Evolutionary conservation across 2,797 vertebrate genomes (phyloP).

Genomic region (Rhabdomys pumilio): DNA sequence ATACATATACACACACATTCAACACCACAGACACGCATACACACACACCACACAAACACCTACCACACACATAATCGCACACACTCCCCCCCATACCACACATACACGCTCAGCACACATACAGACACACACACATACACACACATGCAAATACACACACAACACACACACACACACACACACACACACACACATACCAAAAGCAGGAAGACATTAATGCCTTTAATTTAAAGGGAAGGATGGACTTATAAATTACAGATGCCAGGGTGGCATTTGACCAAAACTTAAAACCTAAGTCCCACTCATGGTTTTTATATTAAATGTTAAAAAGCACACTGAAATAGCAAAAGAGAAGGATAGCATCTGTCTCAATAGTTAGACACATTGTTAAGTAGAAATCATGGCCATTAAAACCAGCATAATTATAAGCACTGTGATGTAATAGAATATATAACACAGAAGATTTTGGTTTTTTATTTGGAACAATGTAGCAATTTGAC

Average conservation of each 20-base stretch:
- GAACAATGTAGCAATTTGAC: constrained; percentile 25
- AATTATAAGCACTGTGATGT: constrained; percentile 8
- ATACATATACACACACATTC: background rate
- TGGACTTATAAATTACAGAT: background rate
- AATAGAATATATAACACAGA: constrained; percentile 8
- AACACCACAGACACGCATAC: background rate
- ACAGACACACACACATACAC: background rate
- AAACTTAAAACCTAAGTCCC: background rate
- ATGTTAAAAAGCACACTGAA: constrained; percentile 45
- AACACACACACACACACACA: background rate
- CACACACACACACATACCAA: background rate
- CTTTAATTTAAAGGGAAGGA: background rate
- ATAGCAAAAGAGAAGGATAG: background rate
- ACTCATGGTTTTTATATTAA: constrained; percentile 13
- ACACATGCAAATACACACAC: background rate
- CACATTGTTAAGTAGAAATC: constrained; percentile 3
- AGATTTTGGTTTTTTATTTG: background rate
- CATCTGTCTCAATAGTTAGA: constrained; percentile 8
- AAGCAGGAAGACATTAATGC: background rate
- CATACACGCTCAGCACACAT: background rate
- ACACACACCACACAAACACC: background rate
- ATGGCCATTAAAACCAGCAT: constrained; percentile 43
- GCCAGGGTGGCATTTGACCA: constrained; percentile 13
- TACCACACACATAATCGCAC: fast-evolving
- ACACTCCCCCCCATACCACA: no score